Evolutionary conservation across 2,797 vertebrate genomes (phyloP).

Genomic region (Gobio occitaniae): DNA sequence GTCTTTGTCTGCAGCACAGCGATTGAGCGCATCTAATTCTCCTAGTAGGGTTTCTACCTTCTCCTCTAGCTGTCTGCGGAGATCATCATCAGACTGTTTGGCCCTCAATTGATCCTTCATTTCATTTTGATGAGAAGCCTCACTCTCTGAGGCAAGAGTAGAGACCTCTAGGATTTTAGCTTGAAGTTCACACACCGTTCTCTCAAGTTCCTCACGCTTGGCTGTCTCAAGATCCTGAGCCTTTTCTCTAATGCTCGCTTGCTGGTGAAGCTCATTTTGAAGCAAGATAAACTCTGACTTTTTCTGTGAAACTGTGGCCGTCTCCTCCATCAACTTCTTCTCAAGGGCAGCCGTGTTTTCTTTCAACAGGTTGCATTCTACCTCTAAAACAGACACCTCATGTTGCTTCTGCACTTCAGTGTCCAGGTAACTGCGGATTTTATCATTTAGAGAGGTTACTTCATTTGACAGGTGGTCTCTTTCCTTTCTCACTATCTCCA

Average conservation of each 20-base stretch:
- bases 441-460: conserved; percentile 48
- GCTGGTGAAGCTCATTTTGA: conserved; percentile 45
- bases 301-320: conserved; percentile 18
- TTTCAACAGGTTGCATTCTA: conserved; percentile 40
- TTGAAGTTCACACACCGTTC: conserved; percentile 42
- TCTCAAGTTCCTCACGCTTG: conserved; percentile 41
- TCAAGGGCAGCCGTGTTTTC: conserved; percentile 51
- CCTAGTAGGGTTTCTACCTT: conserved; percentile 50
- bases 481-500: conserved; percentile 58
- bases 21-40: neutral
- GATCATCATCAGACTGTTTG: conserved; percentile 26
- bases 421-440: conserved; percentile 11
- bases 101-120: conserved; percentile 2
- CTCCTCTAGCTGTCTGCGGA: conserved; percentile 64
- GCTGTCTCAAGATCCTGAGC: conserved; percentile 34
- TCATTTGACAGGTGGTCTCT: conserved; percentile 50
- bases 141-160: conserved; percentile 43
- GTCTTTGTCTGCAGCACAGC: conserved; percentile 1
- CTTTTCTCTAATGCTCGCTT: conserved; percentile 41
- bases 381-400: conserved; percentile 5
- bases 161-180: conserved; percentile 39
- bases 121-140: conserved; percentile 23
- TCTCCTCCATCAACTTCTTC: conserved; percentile 35
- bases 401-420: conserved; percentile 13
- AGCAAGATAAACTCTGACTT: conserved; percentile 45